Conservation (phyloP, 1,140 invertebrate species). For the Amyelois transitella region DNA sequence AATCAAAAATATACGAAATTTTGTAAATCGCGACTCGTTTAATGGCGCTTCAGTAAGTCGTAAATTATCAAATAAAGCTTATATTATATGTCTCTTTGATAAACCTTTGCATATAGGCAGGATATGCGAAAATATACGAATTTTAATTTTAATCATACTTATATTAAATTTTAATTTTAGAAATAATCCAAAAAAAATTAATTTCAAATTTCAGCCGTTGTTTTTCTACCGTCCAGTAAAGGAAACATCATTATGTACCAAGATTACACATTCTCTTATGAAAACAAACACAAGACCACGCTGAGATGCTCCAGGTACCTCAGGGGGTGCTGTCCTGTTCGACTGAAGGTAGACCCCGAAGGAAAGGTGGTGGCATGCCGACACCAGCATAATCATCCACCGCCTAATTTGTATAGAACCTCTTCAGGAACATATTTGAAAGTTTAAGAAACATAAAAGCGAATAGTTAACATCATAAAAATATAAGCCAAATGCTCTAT, state of each 20-base stretch:
- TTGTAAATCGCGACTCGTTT: too few species aligned
- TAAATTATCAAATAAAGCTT: too few species aligned
- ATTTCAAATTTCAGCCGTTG: background rate
- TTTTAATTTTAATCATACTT: too few species aligned
- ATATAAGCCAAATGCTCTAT: too few species aligned
- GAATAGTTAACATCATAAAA: too few species aligned
- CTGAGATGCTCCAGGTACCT: constrained; percentile 1
- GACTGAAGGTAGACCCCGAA: background rate
- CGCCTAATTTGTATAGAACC: background rate
- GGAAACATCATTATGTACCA: background rate
- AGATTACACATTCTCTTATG: constrained; percentile 2
- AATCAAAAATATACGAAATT: too few species aligned
- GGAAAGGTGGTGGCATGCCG: background rate
- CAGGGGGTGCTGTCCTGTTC: background rate
- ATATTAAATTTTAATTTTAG: background rate
- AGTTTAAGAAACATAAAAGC: too few species aligned
- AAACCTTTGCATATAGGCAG: too few species aligned
- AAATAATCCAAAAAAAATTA: background rate
- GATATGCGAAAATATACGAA: too few species aligned
- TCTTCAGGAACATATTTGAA: background rate
- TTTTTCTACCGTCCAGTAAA: background rate
- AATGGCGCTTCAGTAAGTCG: too few species aligned
- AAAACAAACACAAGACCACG: background rate
- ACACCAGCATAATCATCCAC: constrained; percentile 6
- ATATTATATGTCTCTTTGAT: too few species aligned